These are phyloP conservation scores for Sinodicranocentrus sp. DNA, from an alignment of 2,888 invertebrate genomes.

Conservation along the genomic window DNA sequence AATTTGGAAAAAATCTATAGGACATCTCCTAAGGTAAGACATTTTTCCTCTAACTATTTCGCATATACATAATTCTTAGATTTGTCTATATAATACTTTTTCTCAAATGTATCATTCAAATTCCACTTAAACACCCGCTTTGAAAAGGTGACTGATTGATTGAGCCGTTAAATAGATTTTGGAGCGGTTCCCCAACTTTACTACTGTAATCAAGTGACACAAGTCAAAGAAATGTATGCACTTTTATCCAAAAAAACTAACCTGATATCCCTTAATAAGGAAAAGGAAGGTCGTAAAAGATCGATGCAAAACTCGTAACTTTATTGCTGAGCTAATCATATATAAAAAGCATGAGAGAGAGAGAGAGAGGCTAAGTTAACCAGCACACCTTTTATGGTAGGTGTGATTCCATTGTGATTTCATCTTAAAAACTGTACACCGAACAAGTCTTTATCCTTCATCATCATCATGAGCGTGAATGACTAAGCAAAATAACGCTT, in stretches of 20 bases:
- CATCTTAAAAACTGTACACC: slow-evolving; percentile 27
- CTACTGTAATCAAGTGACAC: neutral
- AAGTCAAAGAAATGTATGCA: too few relatives aligned
- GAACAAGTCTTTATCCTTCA: neutral
- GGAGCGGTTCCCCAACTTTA: neutral
- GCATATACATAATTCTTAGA: too few relatives aligned
- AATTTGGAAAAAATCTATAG: too few relatives aligned
- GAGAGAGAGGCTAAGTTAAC: slow-evolving; percentile 12
- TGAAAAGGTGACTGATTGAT: slow-evolving; percentile 37
- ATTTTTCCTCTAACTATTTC: too few relatives aligned
- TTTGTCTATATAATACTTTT: too few relatives aligned
- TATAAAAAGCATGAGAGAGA: slow-evolving; percentile 19
- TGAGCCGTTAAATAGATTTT: slow-evolving; percentile 27
- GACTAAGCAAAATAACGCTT: too few relatives aligned
- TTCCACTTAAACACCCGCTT: too few relatives aligned
- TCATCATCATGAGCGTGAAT: neutral
- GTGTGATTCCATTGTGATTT: slow-evolving; percentile 49
- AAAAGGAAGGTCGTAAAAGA: slow-evolving; percentile 19
- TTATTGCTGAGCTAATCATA: neutral
- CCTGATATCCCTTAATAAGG: slow-evolving; percentile 23
- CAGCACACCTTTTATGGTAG: slow-evolving; percentile 42
- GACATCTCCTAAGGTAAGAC: too few relatives aligned
- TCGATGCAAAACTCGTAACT: neutral
- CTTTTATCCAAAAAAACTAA: too few relatives aligned
- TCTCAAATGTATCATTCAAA: too few relatives aligned